Evolutionary conservation across 1,140 invertebrate species (phyloP), one percentile per base, ranked within the genome.

Genomic region (Drosophila sucinea): DNA sequence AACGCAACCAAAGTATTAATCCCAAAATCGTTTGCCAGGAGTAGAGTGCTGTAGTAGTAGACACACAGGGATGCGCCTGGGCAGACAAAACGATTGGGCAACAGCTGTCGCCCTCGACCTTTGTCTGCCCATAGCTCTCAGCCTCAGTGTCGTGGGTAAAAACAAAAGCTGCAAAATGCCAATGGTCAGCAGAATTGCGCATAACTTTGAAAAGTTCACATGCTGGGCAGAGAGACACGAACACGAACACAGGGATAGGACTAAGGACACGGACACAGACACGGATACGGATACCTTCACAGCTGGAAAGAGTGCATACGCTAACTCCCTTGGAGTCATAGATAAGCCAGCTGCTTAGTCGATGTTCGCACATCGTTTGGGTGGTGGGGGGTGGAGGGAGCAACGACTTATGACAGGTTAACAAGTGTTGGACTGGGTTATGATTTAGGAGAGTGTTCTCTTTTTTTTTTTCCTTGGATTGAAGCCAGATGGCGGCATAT

Each of bases 151-250:
- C 63, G 60, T 30, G 38, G 57, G 61, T 66, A 84, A 84, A 87
- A 87, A 87, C 84, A 89, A 87, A 87, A 89, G 84, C 83, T 87
- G 84, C 84, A 89, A 73, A 87, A 87, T 87, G 80, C 84, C 84
- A 80, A 84, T 89, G 84, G 84, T 87, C 84, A 89, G 84, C 84
- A 87, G 79, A 86, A 86, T 89, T 83, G 70, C 83, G 84, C 83
- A 86, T 86, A 86, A 86, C 83, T 86, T 86, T 79, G 70, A 68
- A 89, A 86, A 86, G 73, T 86, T 89, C 81, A 72, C 78, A 86
- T 81, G 84, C 79, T 81, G 77, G 61, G 67, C 71, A 81, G 17
- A 33, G 30, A 77, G 61, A 67, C 55, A 66, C 64, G 40, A 25
- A 30, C 60, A 58, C 10, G 33, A 10, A 11, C 17, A 38, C 23